Conservation (phyloP, 2,888 invertebrate genomes). For the Zygaena filipendulae region DNA sequence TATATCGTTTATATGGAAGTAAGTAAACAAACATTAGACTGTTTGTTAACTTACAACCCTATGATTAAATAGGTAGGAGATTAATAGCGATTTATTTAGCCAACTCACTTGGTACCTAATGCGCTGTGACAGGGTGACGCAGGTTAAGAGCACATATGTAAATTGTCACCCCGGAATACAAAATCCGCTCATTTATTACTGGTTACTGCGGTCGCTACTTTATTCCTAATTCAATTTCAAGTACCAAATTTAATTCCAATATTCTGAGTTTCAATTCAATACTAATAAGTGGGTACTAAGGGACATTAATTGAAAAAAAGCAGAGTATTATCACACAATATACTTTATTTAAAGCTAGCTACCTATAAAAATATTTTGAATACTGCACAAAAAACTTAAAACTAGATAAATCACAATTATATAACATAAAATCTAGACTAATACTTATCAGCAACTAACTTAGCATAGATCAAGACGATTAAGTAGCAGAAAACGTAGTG, state of each 20-base stretch:
- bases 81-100: constrained; percentile 4
- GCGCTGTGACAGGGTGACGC: constrained; percentile 3
- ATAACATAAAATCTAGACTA: constrained; percentile 4
- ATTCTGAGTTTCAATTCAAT: constrained; percentile 3
- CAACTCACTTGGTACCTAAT: constrained; percentile 5
- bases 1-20: too few relatives aligned
- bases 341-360: constrained; percentile 5
- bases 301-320: constrained; percentile 5
- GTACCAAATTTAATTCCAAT: constrained; percentile 1
- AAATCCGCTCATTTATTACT: constrained; percentile 3
- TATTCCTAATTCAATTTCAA: constrained; percentile 4
- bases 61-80: too few relatives aligned
- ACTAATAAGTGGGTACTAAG: constrained; percentile 3
- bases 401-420: constrained; percentile 4
- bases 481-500: constrained; percentile 6
- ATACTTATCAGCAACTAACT: constrained; percentile 5
- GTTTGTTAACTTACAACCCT: neutral
- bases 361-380: constrained; percentile 4
- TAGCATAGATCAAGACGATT: neutral
- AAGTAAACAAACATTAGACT: neutral
- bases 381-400: constrained; percentile 4
- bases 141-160: constrained; percentile 4
- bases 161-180: constrained; percentile 4
- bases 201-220: constrained; percentile 5
- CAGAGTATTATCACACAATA: constrained; percentile 5